Conservation (phyloP, 2,888 invertebrate genomes). For the Dendrolimus pini region DNA sequence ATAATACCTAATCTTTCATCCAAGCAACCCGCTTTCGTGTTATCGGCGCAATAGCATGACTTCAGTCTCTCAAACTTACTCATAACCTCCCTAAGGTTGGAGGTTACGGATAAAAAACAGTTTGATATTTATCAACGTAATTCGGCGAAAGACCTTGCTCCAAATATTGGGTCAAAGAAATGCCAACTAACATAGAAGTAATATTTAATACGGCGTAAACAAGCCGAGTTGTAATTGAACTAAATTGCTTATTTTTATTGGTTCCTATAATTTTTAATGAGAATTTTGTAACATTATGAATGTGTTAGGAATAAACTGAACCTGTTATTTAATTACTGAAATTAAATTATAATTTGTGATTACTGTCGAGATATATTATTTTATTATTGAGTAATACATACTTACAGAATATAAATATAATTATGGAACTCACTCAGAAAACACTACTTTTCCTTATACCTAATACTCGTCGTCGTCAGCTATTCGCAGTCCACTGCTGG, state of each 20-base stretch:
- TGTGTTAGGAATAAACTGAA: too few species aligned
- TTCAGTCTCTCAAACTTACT: conserved; percentile 21
- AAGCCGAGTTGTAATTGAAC: background rate
- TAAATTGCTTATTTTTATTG: conserved; percentile 15
- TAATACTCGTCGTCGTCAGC: too few species aligned
- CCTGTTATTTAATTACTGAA: too few species aligned
- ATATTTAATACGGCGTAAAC: conserved; percentile 7
- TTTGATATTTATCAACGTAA: conserved; percentile 51
- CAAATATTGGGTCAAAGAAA: conserved; percentile 45
- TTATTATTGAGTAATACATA: too few species aligned
- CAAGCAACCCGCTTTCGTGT: conserved; percentile 11
- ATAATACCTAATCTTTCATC: conserved; percentile 1
- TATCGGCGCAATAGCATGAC: conserved; percentile 14
- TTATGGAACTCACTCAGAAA: too few species aligned
- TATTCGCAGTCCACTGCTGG: too few species aligned
- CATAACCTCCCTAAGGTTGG: conserved; percentile 17
- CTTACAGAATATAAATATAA: too few species aligned
- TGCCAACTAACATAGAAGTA: conserved; percentile 23
- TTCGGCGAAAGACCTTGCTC: conserved; percentile 42
- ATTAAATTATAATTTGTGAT: too few species aligned
- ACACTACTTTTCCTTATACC: too few species aligned
- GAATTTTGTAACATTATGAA: too few species aligned
- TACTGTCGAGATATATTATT: too few species aligned
- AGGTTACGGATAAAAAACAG: conserved; percentile 39
- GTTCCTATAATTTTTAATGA: conserved; percentile 9